A percentile compares a stretch with the other conserved stretches of the same genome.
Evolutionary conservation across 2,888 invertebrate genomes (phyloP).

Genomic region (Dryomyza anilis): DNA sequence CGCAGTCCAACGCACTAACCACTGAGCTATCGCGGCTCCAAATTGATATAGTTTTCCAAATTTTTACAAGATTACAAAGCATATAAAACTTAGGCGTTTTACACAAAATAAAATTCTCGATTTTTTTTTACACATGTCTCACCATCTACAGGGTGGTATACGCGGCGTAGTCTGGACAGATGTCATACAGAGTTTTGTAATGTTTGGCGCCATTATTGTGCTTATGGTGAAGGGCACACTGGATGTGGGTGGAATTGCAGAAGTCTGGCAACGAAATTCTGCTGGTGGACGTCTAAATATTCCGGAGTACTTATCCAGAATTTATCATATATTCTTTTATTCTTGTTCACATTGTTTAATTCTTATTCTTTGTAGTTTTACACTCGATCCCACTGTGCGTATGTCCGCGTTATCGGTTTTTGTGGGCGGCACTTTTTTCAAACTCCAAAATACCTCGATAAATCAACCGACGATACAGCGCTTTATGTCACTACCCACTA

Average conservation of each 20-base stretch:
- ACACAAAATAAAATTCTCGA: background rate
- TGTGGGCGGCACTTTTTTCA: constrained; percentile 76
- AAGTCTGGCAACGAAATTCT: constrained; percentile 70
- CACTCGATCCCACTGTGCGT: constrained; percentile 78
- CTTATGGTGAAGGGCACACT: constrained; percentile 75
- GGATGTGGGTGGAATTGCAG: constrained; percentile 71
- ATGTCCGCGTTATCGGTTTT: constrained; percentile 78
- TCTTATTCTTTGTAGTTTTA: constrained; percentile 68
- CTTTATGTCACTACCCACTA: constrained; percentile 74
- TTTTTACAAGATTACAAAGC: no score
- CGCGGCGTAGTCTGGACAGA: constrained; percentile 84
- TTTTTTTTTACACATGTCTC: constrained; percentile 54
- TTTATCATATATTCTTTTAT: background rate
- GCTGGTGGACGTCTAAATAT: constrained; percentile 72
- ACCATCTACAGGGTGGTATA: constrained; percentile 70
- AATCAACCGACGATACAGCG: constrained; percentile 86
- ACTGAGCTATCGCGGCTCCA: no score
- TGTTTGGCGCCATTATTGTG: constrained; percentile 75
- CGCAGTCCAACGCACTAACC: no score
- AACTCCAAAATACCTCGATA: constrained; percentile 75
- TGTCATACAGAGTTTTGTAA: constrained; percentile 75
- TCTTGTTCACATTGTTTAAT: background rate
- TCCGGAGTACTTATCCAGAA: constrained; percentile 66
- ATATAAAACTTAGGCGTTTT: background rate
- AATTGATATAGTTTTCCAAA: no score